Evolutionary conservation across 1,140 invertebrate genomes (phyloP), one percentile per base, ranked within the genome.

Genomic region (Apis dorsata): DNA sequence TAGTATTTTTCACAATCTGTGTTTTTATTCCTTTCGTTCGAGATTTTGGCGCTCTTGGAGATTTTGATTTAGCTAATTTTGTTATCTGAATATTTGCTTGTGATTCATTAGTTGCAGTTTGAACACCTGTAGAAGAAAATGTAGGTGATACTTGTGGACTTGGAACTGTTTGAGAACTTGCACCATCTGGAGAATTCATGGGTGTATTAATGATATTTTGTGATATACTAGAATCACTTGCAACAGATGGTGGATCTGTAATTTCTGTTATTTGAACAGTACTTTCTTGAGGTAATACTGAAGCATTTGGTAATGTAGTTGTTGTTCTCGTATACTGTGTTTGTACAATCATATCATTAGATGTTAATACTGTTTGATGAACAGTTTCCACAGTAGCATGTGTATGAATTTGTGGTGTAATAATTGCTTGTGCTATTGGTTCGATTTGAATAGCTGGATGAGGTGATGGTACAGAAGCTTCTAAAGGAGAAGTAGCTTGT

Each of bases 361-460:
- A 92, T 19, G 93, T 93, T 91, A 93, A 91, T 91, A 93, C 92
- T 90, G 93, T 93, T 91, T 93, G 93, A 79, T 93, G 93, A 51
- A 93, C 89, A 76, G 93, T 93, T 82, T 93, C 93, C 9, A 93
- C 93, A 7, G 93, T 93, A 12, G 92, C 90, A 44, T 93, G 93
- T 2, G 91, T 91, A 51, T 93, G 93, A 17, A 93, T 92, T 79
- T 93, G 93, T 11, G 93, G 93, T 1, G 91, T 91, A 15, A 93
- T 93, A 4, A 93, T 85, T 1, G 93, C 93, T 71, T 93, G 93
- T 0, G 92, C 92, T 5, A 93, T 92, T 3, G 93, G 92, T 51
- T 93, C 93, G 28, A 93, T 93, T 66, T 93, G 92, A 4, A 93
- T 90, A 2, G 87, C 88, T 11, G 92, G 90, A 81, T 92, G 92